Evolutionary conservation across 2,888 invertebrate species (phyloP).

Genomic region (Melanostoma mellinum): DNA sequence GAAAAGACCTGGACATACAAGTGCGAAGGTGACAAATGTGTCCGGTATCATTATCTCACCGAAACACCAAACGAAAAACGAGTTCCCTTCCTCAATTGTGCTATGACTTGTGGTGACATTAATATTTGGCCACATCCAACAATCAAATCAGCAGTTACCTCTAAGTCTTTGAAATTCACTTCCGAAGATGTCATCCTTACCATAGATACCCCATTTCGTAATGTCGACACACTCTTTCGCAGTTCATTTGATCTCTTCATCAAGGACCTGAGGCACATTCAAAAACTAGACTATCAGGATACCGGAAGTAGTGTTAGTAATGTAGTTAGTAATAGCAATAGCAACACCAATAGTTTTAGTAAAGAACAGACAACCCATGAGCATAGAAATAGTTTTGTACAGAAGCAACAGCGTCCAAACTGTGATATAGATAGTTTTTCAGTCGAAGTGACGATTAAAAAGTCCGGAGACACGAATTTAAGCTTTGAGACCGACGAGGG

Average conservation of each 20-base stretch:
- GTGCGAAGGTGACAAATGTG: conserved; percentile 88
- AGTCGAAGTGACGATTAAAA: conserved; percentile 83
- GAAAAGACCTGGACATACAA: conserved; percentile 89
- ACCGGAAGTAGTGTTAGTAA: conserved; percentile 40
- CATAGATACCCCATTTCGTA: conserved; percentile 78
- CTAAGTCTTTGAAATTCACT: conserved; percentile 84
- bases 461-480: conserved; percentile 84
- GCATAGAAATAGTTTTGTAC: conserved; percentile 70
- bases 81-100: conserved; percentile 88
- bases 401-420: conserved; percentile 71
- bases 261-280: conserved; percentile 79
- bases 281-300: conserved; percentile 76
- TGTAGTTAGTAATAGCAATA: conserved; percentile 51
- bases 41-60: conserved; percentile 83
- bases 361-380: conserved; percentile 61
- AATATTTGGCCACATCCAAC: conserved; percentile 93
- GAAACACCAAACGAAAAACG: conserved; percentile 80
- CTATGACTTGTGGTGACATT: conserved; percentile 88
- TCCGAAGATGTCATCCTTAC: conserved; percentile 78
- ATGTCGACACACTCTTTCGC: conserved; percentile 78
- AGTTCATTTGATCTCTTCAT: conserved; percentile 79
- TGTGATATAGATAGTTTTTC: conserved; percentile 79
- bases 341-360: conserved; percentile 49
- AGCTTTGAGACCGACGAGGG: conserved; percentile 89
- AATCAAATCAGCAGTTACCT: conserved; percentile 86